Base-by-base conservation (phyloP, 2,113 vertebrate species). In the Mellivora capensis region DNA sequence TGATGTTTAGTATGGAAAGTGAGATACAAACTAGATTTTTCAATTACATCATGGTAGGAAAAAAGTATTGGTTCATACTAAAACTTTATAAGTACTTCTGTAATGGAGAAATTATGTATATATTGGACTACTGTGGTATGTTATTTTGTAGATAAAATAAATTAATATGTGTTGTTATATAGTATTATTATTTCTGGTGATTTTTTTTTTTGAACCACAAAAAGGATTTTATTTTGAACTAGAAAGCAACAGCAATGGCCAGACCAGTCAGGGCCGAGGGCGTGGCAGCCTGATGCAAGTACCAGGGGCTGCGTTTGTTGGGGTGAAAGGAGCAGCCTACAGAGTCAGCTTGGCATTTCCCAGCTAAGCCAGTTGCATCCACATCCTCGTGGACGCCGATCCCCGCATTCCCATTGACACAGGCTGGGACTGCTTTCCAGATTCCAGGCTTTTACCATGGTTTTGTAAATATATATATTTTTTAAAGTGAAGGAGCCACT, bases 401-500 rank as follows among this genome's bases (percentile, higher is more conserved):
- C 44, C 57, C 44, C n/a, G 49, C 84, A 27, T 69, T 86, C 54
- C 23, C 57, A 71, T 57, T 80, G 27, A 85, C 64, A 93, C 17
- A 57, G 34, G 74, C n/a, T 71, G 87, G 44, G 87, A 12, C 59
- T 90, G 47, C 90, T 92, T 74, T 42, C 21, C 84, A 57, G 59
- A 44, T 62, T 62, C 72, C 37, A 72, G 72, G 54, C 91, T 89
- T 80, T 62, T 7, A 1, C 29, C 64, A 74, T 7, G 15, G 34
- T 76, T 92, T 77, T 69, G 37, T 49, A 84, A 87, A 91, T 77
- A 27, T 23, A 17, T 34, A 17, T 96, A 15, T 18, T 8, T 96
- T 96, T 96, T 87, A 97, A 98, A 95, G 89, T 96, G 93, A 96
- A 96, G 94, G 94, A 98, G 97, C 84, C 96, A 98, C 93, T 87